phyloP scores from a whole-genome alignment of 2,113 vertebrate genomes.

The Antennarius striatus region DNA sequence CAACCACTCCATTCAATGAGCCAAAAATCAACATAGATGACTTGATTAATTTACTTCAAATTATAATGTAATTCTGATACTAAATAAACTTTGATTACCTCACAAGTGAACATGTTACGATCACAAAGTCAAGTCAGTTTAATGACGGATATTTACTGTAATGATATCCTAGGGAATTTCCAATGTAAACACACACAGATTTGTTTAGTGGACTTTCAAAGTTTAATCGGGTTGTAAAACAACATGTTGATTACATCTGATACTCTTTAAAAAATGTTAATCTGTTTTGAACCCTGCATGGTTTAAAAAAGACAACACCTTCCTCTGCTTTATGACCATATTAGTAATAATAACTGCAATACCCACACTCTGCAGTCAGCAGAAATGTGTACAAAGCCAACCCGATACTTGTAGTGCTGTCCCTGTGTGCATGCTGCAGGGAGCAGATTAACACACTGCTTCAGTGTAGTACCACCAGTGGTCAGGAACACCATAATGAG shows the following conservation, averaged over 20 bases:
- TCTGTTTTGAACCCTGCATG: constrained; percentile 25
- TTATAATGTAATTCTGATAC: background rate
- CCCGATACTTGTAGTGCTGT: background rate
- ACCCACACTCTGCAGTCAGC: background rate
- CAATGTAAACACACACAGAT: constrained; percentile 35
- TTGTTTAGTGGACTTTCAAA: constrained; percentile 33
- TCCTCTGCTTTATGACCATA: background rate
- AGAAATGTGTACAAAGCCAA: background rate
- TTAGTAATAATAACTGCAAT: background rate
- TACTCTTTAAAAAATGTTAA: background rate
- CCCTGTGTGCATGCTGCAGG: background rate
- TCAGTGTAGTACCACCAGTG: background rate
- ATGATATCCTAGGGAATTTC: constrained; percentile 23
- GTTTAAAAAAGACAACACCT: background rate
- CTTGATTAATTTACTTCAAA: background rate
- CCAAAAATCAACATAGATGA: background rate
- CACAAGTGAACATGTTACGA: constrained; percentile 5
- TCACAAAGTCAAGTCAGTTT: constrained; percentile 9
- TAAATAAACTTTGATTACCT: constrained; percentile 1
- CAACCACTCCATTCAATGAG: background rate
- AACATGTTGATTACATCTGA: constrained; percentile 1
- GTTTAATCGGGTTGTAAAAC: background rate
- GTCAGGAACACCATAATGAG: background rate
- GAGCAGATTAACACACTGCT: background rate
- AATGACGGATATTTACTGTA: constrained; percentile 16